A percentile compares a stretch with the other conserved stretches of the same genome.
These are phyloP conservation scores for Anabas testudineus DNA, from an alignment of 2,797 vertebrate species.

Conservation along the genomic window DNA sequence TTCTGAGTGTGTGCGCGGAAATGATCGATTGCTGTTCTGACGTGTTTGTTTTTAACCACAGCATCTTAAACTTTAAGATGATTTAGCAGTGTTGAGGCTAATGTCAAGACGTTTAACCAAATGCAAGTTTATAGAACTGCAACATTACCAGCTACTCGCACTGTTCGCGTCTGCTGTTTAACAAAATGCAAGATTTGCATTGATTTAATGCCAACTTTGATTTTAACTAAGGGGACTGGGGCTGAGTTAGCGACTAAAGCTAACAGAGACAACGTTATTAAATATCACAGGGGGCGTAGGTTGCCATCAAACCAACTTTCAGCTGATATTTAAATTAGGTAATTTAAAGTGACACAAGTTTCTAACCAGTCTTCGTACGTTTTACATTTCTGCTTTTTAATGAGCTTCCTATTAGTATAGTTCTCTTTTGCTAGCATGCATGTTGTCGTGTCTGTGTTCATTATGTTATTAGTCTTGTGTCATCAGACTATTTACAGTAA, in stretches of 20 bases:
- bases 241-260: background rate
- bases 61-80: background rate
- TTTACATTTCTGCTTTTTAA: background rate
- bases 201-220: conserved; percentile 27
- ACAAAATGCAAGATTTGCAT: conserved; percentile 10
- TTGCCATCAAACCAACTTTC: background rate
- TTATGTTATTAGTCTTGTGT: background rate
- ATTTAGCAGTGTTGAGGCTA: background rate
- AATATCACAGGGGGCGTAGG: background rate
- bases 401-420: background rate
- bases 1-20: conserved; percentile 54
- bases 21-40: conserved; percentile 35
- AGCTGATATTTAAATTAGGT: background rate
- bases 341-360: background rate
- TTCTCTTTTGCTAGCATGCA: background rate
- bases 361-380: background rate
- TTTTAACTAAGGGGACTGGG: background rate
- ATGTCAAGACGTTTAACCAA: conserved; percentile 6
- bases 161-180: conserved; percentile 27
- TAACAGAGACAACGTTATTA: background rate
- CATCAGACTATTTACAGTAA: background rate
- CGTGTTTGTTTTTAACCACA: conserved; percentile 25
- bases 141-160: conserved; percentile 18
- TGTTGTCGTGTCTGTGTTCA: background rate
- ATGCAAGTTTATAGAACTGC: background rate